Evolutionary conservation across 2,113 vertebrate species (phyloP).

Genomic region (Felis catus): F.catus_Fca126_mat1.0 CM031420.1:90856501-90857000

Average conservation of each 20-base stretch:
- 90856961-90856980: neutral
- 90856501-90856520: neutral
- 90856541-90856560: neutral
- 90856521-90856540: slow-evolving; percentile 36
- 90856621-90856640: neutral
- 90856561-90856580: neutral
- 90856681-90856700: neutral
- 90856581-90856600: neutral
- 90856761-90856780: neutral
- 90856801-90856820: neutral
- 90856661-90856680: neutral
- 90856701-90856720: neutral
- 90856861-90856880: neutral
- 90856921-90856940: neutral
- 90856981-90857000: neutral
- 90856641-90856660: neutral
- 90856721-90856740: neutral
- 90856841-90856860: neutral
- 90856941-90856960: neutral
- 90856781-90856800: neutral
- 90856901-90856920: neutral
- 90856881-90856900: neutral
- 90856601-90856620: neutral
- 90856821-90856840: neutral
- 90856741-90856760: neutral